A percentile compares a stretch with the other conserved stretches of the same genome.
Evolutionary conservation across 1,140 invertebrate species (phyloP).

Genomic region (Episyrphus balteatus): DNA sequence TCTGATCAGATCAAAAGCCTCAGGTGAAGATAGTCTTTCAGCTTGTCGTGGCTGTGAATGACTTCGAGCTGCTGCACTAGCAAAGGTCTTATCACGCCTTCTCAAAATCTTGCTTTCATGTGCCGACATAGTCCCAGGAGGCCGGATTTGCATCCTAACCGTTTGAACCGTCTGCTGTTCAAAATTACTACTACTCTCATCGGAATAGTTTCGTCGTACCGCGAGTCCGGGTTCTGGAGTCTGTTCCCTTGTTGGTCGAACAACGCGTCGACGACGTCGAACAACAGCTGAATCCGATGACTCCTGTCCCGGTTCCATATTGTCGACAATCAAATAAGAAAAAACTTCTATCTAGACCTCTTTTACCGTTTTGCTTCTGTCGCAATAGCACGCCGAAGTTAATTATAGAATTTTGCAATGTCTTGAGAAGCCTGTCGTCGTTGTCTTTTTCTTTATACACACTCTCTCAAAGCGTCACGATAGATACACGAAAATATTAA

Average conservation of each 20-base stretch:
- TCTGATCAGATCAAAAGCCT: constrained; percentile 20
- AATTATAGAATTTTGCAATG: too few relatives aligned
- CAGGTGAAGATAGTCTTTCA: constrained; percentile 22
- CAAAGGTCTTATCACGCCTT: constrained; percentile 25
- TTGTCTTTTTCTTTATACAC: too few relatives aligned
- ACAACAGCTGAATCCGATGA: constrained; percentile 1
- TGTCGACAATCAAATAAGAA: background rate
- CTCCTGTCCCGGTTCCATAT: background rate
- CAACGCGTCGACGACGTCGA: constrained; percentile 18
- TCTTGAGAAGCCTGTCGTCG: too few relatives aligned
- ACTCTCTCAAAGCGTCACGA: too few relatives aligned
- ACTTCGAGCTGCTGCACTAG: constrained; percentile 26
- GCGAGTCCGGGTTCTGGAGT: constrained; percentile 40
- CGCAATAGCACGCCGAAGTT: too few relatives aligned
- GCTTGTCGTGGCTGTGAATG: constrained; percentile 39
- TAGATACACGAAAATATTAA: too few relatives aligned
- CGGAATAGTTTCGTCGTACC: constrained; percentile 1
- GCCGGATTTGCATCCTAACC: constrained; percentile 28
- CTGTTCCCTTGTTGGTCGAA: constrained; percentile 40
- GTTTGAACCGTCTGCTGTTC: constrained; percentile 14
- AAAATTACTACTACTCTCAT: constrained; percentile 6
- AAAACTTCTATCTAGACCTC: too few relatives aligned
- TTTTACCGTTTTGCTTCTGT: too few relatives aligned
- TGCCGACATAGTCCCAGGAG: constrained; percentile 22
- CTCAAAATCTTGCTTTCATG: constrained; percentile 35